These are phyloP conservation scores for Oreochromis tanganicae DNA, from an alignment of 2,113 vertebrate genomes.

Conservation along the genomic window DNA sequence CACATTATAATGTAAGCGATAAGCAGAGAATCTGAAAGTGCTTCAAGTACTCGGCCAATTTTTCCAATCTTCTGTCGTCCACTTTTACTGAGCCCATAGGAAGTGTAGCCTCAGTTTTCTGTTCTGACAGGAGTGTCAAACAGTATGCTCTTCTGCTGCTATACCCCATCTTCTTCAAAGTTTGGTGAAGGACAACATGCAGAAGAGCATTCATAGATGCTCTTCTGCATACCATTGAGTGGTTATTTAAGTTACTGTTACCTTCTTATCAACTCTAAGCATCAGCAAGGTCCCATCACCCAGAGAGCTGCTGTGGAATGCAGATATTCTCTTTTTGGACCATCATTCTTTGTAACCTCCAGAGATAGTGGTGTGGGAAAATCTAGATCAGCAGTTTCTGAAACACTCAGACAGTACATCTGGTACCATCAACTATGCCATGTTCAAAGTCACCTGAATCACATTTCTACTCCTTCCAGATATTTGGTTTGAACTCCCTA, in stretches of 20 bases:
- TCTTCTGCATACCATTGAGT: neutral
- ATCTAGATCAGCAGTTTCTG: neutral
- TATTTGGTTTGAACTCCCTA: neutral
- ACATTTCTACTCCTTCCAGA: neutral
- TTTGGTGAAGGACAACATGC: neutral
- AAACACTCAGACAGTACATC: neutral
- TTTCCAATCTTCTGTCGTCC: neutral
- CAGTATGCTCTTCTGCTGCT: neutral
- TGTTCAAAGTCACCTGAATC: neutral
- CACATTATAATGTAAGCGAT: neutral
- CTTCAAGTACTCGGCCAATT: neutral
- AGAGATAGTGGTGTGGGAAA: neutral
- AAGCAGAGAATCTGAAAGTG: neutral
- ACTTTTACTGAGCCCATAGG: neutral
- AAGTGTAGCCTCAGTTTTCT: neutral
- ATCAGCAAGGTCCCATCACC: neutral
- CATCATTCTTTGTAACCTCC: neutral
- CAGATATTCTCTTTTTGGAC: neutral
- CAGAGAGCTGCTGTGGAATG: neutral
- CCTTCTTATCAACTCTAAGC: neutral
- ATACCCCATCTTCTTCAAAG: neutral
- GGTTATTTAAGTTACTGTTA: neutral
- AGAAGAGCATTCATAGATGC: neutral
- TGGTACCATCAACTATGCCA: neutral
- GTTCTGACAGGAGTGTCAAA: neutral